phyloP scores from a whole-genome alignment of 2,797 vertebrate genomes.

The Pipistrellus nathusii region DNA sequence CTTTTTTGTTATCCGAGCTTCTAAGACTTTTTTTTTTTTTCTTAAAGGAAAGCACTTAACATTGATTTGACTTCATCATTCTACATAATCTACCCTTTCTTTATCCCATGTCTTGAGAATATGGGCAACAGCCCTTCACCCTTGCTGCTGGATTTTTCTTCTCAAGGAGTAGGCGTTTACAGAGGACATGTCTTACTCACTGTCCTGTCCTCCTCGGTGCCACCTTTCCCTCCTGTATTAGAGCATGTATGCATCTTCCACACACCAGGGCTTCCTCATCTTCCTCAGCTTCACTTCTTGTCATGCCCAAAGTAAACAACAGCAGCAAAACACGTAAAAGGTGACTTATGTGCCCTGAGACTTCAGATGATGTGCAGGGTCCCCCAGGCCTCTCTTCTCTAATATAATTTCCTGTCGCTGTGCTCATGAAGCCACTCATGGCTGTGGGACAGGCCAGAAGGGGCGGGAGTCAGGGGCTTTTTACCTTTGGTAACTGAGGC shows the following conservation, averaged over 20 bases:
- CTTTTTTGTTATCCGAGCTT: background rate
- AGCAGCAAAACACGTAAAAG: background rate
- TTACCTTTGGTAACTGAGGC: background rate
- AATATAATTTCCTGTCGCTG: background rate
- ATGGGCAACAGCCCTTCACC: background rate
- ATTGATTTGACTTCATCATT: constrained; percentile 17
- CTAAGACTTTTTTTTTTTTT: background rate
- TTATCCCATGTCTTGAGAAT: background rate
- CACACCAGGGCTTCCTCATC: background rate
- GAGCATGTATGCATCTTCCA: background rate
- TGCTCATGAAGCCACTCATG: background rate
- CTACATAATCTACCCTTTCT: background rate
- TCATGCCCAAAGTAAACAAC: background rate
- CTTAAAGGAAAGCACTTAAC: background rate
- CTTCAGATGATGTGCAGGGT: background rate
- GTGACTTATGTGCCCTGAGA: background rate
- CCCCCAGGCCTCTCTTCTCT: background rate
- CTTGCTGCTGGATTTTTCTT: background rate
- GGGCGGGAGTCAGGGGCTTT: background rate
- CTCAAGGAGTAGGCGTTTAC: background rate
- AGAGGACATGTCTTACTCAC: no score
- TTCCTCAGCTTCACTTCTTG: background rate
- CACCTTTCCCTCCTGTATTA: background rate
- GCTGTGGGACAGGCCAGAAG: background rate
- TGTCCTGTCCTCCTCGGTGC: background rate